These are phyloP conservation scores for Capra hircus DNA, from an alignment of 2,113 vertebrate genomes.

Conservation along the genomic window DNA sequence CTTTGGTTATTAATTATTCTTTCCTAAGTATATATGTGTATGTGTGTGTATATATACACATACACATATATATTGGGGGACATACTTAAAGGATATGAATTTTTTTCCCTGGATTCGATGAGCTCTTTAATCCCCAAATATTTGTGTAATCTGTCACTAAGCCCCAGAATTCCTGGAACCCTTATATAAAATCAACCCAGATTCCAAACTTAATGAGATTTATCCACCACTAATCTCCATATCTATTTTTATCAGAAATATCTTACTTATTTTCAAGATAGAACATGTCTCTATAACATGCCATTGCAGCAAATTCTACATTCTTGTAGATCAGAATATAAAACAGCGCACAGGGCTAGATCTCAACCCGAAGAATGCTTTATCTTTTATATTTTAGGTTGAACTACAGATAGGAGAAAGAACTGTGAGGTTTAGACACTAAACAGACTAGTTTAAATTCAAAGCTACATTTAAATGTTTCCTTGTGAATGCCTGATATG, in stretches of 20 bases:
- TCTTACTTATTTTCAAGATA: constrained; percentile 47
- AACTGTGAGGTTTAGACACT: background rate
- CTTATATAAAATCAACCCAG: constrained; percentile 13
- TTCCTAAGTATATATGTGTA: background rate
- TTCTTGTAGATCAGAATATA: background rate
- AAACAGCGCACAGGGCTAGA: background rate
- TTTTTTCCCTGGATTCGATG: background rate
- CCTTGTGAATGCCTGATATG: background rate
- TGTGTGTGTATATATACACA: background rate
- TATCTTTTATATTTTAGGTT: background rate
- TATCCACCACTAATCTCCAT: constrained; percentile 44
- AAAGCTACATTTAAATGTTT: background rate
- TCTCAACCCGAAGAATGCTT: background rate
- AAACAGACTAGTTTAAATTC: background rate
- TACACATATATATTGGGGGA: background rate
- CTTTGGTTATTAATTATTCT: background rate
- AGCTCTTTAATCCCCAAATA: constrained; percentile 23
- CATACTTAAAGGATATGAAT: background rate
- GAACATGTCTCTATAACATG: background rate
- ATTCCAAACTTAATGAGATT: constrained; percentile 40
- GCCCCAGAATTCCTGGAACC: background rate
- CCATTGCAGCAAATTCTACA: background rate
- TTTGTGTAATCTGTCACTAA: constrained; percentile 39
- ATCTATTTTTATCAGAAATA: constrained; percentile 60
- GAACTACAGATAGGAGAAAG: background rate